Evolutionary conservation across 2,113 vertebrate genomes (phyloP), one percentile per base, ranked within the genome.

Genomic region (Pseudolaguvia tuberculata): DNA sequence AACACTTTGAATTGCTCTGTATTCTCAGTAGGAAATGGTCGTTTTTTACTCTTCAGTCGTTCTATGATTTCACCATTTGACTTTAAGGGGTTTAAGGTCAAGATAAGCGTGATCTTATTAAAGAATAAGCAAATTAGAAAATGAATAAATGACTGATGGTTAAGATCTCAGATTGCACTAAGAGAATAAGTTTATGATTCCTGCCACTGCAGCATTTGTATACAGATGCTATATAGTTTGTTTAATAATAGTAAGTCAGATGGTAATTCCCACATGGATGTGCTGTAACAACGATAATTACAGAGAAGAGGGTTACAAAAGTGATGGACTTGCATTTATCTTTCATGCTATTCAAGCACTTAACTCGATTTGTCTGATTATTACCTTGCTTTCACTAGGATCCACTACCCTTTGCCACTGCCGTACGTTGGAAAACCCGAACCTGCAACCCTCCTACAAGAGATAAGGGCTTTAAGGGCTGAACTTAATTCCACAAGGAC

Each of bases 321-420:
- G 58, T 2, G 17, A 59, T 17, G 35, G 56, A 50, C 48, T 59
- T 45, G 1, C 2, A 50, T 27, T 27, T 27, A 50, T 69, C 29
- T 1, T 51, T 53, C 5, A n/a, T 17, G 55, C 50, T 4, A 51
- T n/a, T 52, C 48, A 17, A n/a, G 21, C 39, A 17, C 13, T 14
- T 7, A 47, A 3, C 12, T 47, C 23, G 61, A 23, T 66, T 39
- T 45, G 20, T n/a, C 39, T 47, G 13, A 21, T 47, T 48, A 23
- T 42, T 70, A 21, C n/a, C 27, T 18, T 42, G 15, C 21, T 45
- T 35, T 58, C 13, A 71, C 15, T 72, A 97, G 95, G 89, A 96
- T 97, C 83, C 94, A 96, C 84, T 97, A 96, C 88, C 95, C 95
- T 0, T 88, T 97, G 73, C 94, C 94, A 3, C 85, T 97, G 78